Conservation (phyloP, 2,797 vertebrate genomes). For the Sparus aurata region DNA sequence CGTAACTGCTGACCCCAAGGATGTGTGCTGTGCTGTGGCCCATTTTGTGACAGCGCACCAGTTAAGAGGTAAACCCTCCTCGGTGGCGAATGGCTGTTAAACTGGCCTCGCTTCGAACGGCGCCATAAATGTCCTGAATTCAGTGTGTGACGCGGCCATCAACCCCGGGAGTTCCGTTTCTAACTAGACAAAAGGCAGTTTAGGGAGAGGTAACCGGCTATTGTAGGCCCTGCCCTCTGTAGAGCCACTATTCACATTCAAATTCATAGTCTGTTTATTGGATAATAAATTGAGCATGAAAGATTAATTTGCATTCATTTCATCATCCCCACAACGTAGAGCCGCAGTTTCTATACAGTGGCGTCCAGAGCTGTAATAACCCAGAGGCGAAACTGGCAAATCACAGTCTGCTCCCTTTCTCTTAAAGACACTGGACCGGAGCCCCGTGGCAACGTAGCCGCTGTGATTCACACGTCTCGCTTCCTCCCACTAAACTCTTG, state of each 20-base stretch:
- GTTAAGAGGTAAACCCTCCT: slow-evolving; percentile 18
- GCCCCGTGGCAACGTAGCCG: slow-evolving; percentile 54
- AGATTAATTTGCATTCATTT: slow-evolving; percentile 78
- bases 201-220: slow-evolving; percentile 38
- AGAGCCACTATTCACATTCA: slow-evolving; percentile 66
- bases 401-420: slow-evolving; percentile 64
- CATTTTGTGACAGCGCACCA: slow-evolving; percentile 37
- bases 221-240: slow-evolving; percentile 52
- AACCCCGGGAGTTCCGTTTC: slow-evolving; percentile 52
- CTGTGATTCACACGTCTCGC: slow-evolving; percentile 60
- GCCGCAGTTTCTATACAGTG: slow-evolving; percentile 62
- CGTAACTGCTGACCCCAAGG: slow-evolving; percentile 53
- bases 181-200: slow-evolving; percentile 52
- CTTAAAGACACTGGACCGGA: slow-evolving; percentile 65
- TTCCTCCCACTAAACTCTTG: slow-evolving; percentile 67
- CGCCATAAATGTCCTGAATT: slow-evolving; percentile 37
- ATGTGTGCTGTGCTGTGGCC: slow-evolving; percentile 12
- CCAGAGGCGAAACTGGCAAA: slow-evolving; percentile 57
- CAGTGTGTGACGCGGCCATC: slow-evolving; percentile 10
- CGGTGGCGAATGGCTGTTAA: slow-evolving; percentile 39
- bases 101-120: slow-evolving; percentile 38
- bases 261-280: slow-evolving; percentile 75
- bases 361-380: slow-evolving; percentile 62
- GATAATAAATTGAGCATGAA: slow-evolving; percentile 80
- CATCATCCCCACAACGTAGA: slow-evolving; percentile 69